A percentile compares a stretch with the other conserved stretches of the same genome.
Conservation (phyloP, 1,140 invertebrate species). For the Cotesia chilonis region DNA sequence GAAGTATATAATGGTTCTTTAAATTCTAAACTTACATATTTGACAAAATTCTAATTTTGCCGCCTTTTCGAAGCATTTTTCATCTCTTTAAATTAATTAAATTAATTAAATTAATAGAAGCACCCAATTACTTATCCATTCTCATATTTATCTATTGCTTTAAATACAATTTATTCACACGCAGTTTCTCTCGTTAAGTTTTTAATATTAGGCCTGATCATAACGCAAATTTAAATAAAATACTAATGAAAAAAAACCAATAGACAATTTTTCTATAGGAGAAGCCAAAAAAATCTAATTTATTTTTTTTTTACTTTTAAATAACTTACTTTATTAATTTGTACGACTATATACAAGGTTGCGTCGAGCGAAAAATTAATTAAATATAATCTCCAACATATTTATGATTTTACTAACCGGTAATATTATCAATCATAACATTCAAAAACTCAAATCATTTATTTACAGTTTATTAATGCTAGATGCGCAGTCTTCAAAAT, state of each 20-base stretch:
- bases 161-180: not conserved
- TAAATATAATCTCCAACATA: not conserved
- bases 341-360: constrained; percentile 56
- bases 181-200: not conserved
- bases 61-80: no score
- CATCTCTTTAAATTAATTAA: no score
- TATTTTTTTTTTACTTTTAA: not conserved
- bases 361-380: constrained; percentile 44
- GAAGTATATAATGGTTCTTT: no score
- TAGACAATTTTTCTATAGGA: constrained; percentile 37
- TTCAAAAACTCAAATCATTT: no score
- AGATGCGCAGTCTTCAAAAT: constrained; percentile 54
- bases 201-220: not conserved
- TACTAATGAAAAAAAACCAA: constrained; percentile 26
- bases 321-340: constrained; percentile 54
- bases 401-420: not conserved
- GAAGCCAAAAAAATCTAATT: not conserved
- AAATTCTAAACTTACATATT: no score
- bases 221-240: constrained; percentile 7
- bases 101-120: no score
- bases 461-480: constrained; percentile 26
- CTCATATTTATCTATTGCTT: not conserved
- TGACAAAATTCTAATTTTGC: no score
- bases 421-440: no score
- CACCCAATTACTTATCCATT: not conserved